A percentile compares a stretch with the other conserved stretches of the same genome.
Evolutionary conservation across 2,888 invertebrate species (phyloP).

Genomic region (Zygogramma bicolorata): DNA sequence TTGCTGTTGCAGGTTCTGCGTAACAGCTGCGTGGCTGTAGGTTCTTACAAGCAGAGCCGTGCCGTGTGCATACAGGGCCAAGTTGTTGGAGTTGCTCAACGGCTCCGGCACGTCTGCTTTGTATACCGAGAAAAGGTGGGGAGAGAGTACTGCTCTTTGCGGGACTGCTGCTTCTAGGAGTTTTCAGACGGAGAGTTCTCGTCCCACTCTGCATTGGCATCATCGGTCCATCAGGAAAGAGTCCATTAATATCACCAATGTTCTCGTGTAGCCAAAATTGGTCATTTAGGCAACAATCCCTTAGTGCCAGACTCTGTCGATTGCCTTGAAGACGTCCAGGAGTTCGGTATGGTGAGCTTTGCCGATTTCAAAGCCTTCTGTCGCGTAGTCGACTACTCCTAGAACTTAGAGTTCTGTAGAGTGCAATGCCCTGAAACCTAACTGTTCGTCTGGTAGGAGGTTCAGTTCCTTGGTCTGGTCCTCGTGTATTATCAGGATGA

Average conservation of each 20-base stretch:
- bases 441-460: conserved; percentile 53
- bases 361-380: conserved; percentile 47
- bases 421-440: conserved; percentile 53
- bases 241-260: neutral
- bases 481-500: conserved; percentile 6
- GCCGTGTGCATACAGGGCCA: neutral
- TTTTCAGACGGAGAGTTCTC: neutral
- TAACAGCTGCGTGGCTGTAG: neutral
- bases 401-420: conserved; percentile 54
- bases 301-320: conserved; percentile 58
- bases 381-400: conserved; percentile 48
- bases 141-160: neutral
- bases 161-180: neutral
- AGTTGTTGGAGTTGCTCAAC: neutral
- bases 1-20: neutral
- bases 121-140: neutral
- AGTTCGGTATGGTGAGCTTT: conserved; percentile 51
- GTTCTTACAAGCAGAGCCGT: neutral
- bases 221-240: neutral
- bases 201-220: neutral
- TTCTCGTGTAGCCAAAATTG: neutral
- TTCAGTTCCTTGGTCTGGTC: conserved; percentile 5
- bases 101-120: neutral
- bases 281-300: conserved; percentile 51
- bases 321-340: conserved; percentile 57